Base-by-base conservation (phyloP, 2,113 vertebrate species). In the Phrynosoma platyrhinos region DNA sequence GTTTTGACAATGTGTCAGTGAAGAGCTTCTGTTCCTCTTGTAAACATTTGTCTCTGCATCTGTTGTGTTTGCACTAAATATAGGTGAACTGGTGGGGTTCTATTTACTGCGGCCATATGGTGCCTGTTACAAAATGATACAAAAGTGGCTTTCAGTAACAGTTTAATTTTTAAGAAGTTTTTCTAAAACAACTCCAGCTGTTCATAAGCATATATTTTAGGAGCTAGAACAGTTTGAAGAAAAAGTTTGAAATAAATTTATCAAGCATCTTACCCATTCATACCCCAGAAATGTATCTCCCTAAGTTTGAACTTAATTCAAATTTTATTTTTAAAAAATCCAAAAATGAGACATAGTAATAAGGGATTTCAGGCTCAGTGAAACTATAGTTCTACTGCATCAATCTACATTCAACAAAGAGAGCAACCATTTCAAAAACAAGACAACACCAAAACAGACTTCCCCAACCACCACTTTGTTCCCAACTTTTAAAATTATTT, bases 121-220 rank as follows among this genome's bases (percentile, higher is more conserved):
- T 89, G 18, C 79, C 80, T 87, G 66, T 89, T 92, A 62, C 47
- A 47, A 8, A 89, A 36, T 2, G 3, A 72, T 90, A 23, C 18
- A 89, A 87, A 92, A 91, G 13, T 64, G 25, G 7, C 1, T 69
- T 88, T 81, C 86, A 74, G 23, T n/a, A 74, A 68, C 72, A 42
- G 86, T 42, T 83, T 91, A 75, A 68, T 68, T 79, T 84, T 92
- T 87, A 80, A 94, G 92, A 90, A 76, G n/a, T 72, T 89, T 52
- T 86, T 8, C 92, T 84, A 74, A 66, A 68, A 68, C 91, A 92
- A 91, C 89, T 89, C 79, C 79, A 89, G 79, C 72, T 88, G 82
- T 85, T 93, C 86, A 93, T 90, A 88, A 72, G 83, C 52, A 69
- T 18, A 79, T 27, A 6, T 92, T 93, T 94, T 90, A 85, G 84